A percentile compares a stretch with the other conserved stretches of the same genome.
Evolutionary conservation across 2,888 invertebrate genomes (phyloP).

Genomic region (Eudasyphora cyanicolor): DNA sequence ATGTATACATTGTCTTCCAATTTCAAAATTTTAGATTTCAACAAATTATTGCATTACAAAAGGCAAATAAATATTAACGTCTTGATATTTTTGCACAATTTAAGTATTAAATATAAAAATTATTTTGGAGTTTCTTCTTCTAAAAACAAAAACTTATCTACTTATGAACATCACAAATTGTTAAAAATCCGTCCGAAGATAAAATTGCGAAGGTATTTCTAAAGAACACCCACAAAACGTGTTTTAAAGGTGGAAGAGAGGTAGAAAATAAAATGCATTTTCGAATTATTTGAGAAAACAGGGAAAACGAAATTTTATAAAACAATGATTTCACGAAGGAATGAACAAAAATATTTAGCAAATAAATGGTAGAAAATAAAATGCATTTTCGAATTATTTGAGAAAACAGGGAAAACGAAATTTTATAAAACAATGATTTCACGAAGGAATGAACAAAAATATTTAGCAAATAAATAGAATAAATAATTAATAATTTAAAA

Average conservation of each 20-base stretch:
- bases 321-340: too few species aligned
- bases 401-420: too few species aligned
- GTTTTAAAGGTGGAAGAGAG: not conserved
- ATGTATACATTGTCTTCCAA: conserved; percentile 35
- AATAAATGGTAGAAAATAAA: conserved; percentile 2
- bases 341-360: too few species aligned
- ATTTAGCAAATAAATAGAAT: too few species aligned
- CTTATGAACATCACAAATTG: not conserved
- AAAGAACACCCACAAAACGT: not conserved
- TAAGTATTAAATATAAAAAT: not conserved
- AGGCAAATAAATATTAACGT: not conserved
- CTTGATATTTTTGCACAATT: conserved; percentile 17
- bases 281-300: conserved; percentile 34
- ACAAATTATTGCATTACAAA: conserved; percentile 12
- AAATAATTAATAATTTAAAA: too few species aligned
- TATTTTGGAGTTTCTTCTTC: not conserved
- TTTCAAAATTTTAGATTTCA: conserved; percentile 6
- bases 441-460: too few species aligned
- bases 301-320: too few species aligned
- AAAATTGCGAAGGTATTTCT: conserved; percentile 43
- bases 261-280: conserved; percentile 32
- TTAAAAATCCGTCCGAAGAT: conserved; percentile 46
- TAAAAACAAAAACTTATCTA: not conserved
- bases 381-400: conserved; percentile 44
- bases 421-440: too few species aligned